Evolutionary conservation across 2,888 invertebrate species (phyloP).

Genomic region (Apamea epomidion): DNA sequence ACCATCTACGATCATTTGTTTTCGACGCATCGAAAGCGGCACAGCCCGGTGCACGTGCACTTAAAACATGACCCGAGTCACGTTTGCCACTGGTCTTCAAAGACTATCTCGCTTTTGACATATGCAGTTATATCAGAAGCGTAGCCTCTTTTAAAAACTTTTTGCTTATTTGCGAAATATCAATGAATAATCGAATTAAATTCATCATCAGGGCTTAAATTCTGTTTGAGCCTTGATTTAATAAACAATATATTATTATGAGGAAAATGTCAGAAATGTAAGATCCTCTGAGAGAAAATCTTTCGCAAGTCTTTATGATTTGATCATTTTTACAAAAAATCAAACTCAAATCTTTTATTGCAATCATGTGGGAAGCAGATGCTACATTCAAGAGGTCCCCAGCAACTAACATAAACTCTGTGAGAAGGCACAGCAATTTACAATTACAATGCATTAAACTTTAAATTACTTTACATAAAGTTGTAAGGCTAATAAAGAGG

Average conservation of each 20-base stretch:
- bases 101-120: constrained; percentile 18
- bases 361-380: not conserved
- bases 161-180: not conserved
- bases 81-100: constrained; percentile 48
- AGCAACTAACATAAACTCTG: not conserved
- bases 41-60: constrained; percentile 37
- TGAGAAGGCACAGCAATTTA: not conserved
- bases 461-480: not conserved
- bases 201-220: not conserved
- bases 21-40: constrained; percentile 40
- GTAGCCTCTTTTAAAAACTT: not conserved
- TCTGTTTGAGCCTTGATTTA: not conserved
- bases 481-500: not conserved
- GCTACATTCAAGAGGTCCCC: not conserved
- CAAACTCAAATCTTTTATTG: not conserved
- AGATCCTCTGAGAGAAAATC: not conserved
- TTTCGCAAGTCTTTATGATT: not conserved
- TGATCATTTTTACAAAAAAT: not conserved
- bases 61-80: constrained; percentile 59
- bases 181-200: not conserved
- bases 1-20: constrained; percentile 12
- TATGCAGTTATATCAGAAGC: not conserved
- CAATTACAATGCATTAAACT: not conserved
- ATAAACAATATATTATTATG: not conserved
- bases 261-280: not conserved